Base-by-base conservation (phyloP, 2,797 vertebrate genomes). In the Chromobotia macracanthus region DNA sequence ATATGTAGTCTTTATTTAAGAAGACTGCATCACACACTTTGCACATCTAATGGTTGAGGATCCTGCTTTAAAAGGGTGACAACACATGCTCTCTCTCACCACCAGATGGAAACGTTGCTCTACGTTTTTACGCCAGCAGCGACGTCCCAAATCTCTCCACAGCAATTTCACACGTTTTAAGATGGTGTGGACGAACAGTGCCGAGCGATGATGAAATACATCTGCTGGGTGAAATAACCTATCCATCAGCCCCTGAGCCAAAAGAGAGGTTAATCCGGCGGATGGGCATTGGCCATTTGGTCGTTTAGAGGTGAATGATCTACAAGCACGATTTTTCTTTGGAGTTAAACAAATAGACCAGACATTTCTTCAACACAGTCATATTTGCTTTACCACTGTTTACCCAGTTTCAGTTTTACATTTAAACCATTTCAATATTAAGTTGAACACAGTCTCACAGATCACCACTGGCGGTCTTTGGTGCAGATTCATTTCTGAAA, bases 21-120 rank as follows among this genome's bases (percentile, higher is more conserved):
- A n/a, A n/a, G n/a, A n/a, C n/a, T n/a, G n/a, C n/a, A n/a, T n/a
- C n/a, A n/a, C n/a, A n/a, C n/a, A n/a, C n/a, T n/a, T n/a, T n/a
- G 6, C n/a, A 44, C 6, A 1, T n/a, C n/a, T 7, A 21, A 46
- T 2, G 15, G 15, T 35, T 58, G 19, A 58, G 38, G 12, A 72
- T n/a, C n/a, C n/a, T n/a, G n/a, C n/a, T n/a, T n/a, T n/a, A n/a
- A n/a, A n/a, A n/a, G 2, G 51, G 31, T 7, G 23, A 8, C 35
- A 44, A 16, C 1, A 38, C 25, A 35, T 23, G 3, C 25, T 19
- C 11, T 1, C 5, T 31, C 35, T 28, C 6, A 63, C 16, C 84
- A 70, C 72, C 75, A 86, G 84, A 80, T 86, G 84, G 77, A 31
- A 80, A 67, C 65, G 23, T 81, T 65, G 64, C 11, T 41, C 72